phyloP scores from a whole-genome alignment of 2,113 vertebrate species.

The Malaclemys terrapin region DNA sequence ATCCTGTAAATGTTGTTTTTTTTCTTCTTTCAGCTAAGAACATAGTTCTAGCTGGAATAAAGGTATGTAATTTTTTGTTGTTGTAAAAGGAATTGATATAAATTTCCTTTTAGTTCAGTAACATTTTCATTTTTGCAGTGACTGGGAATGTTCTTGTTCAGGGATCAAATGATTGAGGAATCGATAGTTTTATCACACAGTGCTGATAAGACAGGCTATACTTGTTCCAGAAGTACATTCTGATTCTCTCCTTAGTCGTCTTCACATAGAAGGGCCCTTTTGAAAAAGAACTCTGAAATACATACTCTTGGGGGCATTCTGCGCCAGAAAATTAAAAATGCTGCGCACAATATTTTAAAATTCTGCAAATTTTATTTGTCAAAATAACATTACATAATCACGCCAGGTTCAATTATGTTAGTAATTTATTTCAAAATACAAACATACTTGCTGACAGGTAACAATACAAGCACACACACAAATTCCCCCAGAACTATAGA shows the following conservation, averaged over 20 bases:
- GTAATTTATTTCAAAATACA: too few relatives aligned
- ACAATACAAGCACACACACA: too few relatives aligned
- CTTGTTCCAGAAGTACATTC: not conserved
- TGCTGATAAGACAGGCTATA: not conserved
- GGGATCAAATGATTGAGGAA: not conserved
- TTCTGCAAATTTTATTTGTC: too few relatives aligned
- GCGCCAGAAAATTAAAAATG: too few relatives aligned
- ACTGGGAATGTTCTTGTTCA: not conserved
- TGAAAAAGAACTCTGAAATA: not conserved
- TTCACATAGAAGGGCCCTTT: not conserved
- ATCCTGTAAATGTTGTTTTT: not conserved
- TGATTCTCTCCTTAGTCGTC: not conserved
- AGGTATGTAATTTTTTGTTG: constrained; percentile 82
- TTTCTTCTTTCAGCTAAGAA: constrained; percentile 91
- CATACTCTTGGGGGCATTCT: too few relatives aligned
- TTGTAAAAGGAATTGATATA: not conserved
- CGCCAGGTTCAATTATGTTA: too few relatives aligned
- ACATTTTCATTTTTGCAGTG: not conserved
- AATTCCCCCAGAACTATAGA: too few relatives aligned
- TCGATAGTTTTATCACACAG: not conserved
- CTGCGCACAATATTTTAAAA: too few relatives aligned
- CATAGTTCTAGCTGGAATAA: constrained; percentile 95
- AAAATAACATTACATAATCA: too few relatives aligned
- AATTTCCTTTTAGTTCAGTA: not conserved
- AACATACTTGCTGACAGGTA: too few relatives aligned